Conservation (phyloP, 2,113 vertebrate genomes). For the Talpa occidentalis region DNA sequence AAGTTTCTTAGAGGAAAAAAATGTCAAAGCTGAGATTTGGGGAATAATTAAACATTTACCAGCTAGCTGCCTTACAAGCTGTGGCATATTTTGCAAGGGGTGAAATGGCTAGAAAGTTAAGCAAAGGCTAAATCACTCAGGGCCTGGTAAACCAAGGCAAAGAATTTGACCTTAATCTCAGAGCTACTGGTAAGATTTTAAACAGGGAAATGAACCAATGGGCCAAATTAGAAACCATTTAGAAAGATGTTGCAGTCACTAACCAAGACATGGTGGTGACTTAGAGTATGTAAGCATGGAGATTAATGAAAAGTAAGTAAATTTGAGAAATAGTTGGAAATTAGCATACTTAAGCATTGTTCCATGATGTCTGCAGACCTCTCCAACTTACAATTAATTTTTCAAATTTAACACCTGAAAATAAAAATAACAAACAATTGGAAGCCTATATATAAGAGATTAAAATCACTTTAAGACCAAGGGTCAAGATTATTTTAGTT, state of each 20-base stretch:
- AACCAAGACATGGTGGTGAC: neutral
- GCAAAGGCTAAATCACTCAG: neutral
- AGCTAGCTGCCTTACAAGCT: neutral
- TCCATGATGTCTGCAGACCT: neutral
- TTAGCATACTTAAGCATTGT: neutral
- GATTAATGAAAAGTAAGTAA: neutral
- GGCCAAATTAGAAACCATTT: neutral
- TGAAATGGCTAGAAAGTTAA: neutral
- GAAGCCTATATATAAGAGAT: constrained; percentile 15
- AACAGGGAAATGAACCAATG: neutral
- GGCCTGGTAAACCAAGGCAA: neutral
- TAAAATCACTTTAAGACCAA: constrained; percentile 36
- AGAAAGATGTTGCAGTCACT: neutral
- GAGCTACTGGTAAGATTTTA: neutral
- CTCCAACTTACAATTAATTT: neutral
- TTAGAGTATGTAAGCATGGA: neutral
- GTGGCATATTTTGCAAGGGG: neutral
- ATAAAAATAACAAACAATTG: constrained; percentile 31
- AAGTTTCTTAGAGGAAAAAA: neutral
- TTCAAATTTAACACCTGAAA: constrained; percentile 38
- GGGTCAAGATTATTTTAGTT: constrained; percentile 45
- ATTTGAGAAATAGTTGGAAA: constrained; percentile 9
- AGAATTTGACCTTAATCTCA: neutral
- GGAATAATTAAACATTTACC: neutral
- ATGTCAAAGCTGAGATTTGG: neutral